phyloP scores from a whole-genome alignment of 37 sponge, comb jelly and placozoan species.

The Aphrocallistes beatrix region DNA sequence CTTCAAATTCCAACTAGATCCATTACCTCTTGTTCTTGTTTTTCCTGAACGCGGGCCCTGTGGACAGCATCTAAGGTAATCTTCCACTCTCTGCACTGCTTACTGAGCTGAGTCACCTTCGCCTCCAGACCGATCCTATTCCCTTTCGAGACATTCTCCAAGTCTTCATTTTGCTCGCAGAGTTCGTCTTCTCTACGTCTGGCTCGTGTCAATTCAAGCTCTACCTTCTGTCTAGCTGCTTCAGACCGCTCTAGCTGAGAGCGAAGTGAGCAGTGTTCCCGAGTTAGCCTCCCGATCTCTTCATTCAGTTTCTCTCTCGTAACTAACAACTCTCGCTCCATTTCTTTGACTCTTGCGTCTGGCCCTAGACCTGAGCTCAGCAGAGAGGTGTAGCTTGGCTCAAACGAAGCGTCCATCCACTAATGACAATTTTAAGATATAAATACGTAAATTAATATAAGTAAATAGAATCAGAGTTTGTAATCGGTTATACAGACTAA shows the following conservation, averaged over 20 bases:
- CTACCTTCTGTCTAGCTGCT: constrained; percentile 1
- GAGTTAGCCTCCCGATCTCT: background rate
- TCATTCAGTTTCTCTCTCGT: background rate
- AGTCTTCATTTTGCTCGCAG: background rate
- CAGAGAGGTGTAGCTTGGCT: background rate
- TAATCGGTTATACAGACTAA: background rate
- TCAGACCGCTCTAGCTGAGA: background rate
- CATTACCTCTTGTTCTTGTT: background rate
- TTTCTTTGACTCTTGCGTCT: background rate
- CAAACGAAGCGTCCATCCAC: background rate
- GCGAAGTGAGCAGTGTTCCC: background rate
- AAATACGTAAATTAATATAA: background rate
- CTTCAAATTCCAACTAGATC: too few relatives aligned
- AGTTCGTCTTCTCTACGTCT: background rate
- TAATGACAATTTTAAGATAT: background rate
- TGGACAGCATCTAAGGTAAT: background rate
- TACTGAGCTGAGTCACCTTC: constrained; percentile 6
- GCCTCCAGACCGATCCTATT: background rate
- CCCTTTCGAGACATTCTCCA: background rate
- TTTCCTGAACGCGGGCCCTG: background rate
- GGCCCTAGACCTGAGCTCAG: background rate
- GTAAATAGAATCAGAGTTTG: background rate
- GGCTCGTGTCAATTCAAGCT: background rate
- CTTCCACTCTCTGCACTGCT: constrained; percentile 17
- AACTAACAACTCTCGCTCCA: background rate